Percentiles rank a stretch among this genome's conserved stretches.
Conservation (phyloP, 2,113 vertebrate species). For the Larimichthys crocea region DNA sequence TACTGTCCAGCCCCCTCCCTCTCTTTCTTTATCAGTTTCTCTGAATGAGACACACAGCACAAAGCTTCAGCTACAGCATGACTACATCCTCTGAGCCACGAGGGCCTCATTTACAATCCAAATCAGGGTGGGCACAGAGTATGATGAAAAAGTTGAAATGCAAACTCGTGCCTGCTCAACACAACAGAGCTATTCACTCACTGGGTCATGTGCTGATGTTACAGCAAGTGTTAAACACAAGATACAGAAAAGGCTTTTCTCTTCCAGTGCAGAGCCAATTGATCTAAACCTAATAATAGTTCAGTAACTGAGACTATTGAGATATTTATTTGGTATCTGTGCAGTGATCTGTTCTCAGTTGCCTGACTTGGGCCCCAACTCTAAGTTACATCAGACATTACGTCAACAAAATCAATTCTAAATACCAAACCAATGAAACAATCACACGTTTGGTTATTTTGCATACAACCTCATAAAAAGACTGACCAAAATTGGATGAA, state of each 20-base stretch:
- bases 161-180: slow-evolving; percentile 63
- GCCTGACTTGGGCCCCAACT: slow-evolving; percentile 22
- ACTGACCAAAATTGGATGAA: slow-evolving; percentile 46
- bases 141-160: slow-evolving; percentile 66
- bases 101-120: slow-evolving; percentile 84
- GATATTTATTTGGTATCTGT: slow-evolving; percentile 38
- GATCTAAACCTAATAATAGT: slow-evolving; percentile 27
- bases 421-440: slow-evolving; percentile 58
- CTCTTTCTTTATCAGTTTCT: slow-evolving; percentile 26
- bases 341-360: slow-evolving; percentile 20
- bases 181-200: slow-evolving; percentile 64
- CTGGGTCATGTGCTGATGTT: slow-evolving; percentile 32
- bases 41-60: slow-evolving; percentile 31
- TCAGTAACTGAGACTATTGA: not conserved
- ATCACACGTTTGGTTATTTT: slow-evolving; percentile 40
- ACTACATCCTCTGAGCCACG: slow-evolving; percentile 50
- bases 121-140: slow-evolving; percentile 72
- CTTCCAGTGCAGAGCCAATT: not conserved
- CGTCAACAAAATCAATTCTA: slow-evolving; percentile 48
- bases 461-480: slow-evolving; percentile 12
- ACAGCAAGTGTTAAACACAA: slow-evolving; percentile 11
- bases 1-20: slow-evolving; percentile 41
- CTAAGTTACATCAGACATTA: slow-evolving; percentile 41
- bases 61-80: slow-evolving; percentile 35
- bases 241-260: not conserved